Conservation (phyloP, 2,113 vertebrate genomes). For the Myrmecophaga tridactyla region DNA sequence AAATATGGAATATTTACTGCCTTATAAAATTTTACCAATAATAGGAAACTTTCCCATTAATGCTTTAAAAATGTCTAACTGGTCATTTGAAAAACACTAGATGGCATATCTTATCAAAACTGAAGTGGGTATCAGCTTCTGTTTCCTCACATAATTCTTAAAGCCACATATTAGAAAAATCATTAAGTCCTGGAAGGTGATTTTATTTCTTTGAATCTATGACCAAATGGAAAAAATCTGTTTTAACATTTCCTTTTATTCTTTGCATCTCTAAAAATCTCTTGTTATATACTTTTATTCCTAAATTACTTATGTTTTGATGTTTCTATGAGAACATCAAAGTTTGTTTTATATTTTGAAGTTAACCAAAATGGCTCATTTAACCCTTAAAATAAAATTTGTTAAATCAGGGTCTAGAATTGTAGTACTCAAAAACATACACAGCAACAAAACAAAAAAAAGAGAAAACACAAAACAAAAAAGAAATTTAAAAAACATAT, state of each 20-base stretch:
- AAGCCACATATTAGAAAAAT: background rate
- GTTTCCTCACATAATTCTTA: constrained; percentile 3
- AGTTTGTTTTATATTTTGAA: constrained; percentile 31
- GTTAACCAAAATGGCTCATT: background rate
- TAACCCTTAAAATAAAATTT: background rate
- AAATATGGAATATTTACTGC: background rate
- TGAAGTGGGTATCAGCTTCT: background rate
- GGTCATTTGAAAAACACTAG: background rate
- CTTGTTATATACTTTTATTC: background rate
- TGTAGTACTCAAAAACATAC: background rate
- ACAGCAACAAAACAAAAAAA: background rate
- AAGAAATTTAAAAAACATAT: background rate
- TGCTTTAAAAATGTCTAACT: background rate
- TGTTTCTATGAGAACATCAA: background rate
- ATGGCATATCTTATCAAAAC: background rate
- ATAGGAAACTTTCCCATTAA: background rate
- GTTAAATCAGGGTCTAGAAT: background rate
- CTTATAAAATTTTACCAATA: background rate
- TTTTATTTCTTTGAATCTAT: constrained; percentile 9
- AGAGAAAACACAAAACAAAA: too few species aligned
- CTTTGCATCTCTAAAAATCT: background rate
- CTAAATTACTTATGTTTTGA: background rate
- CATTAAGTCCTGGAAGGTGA: background rate
- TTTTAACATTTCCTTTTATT: background rate
- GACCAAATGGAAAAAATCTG: background rate